phyloP scores from a whole-genome alignment of 2,797 vertebrate genomes.

The Acrossocheilus wenchowensis region DNA sequence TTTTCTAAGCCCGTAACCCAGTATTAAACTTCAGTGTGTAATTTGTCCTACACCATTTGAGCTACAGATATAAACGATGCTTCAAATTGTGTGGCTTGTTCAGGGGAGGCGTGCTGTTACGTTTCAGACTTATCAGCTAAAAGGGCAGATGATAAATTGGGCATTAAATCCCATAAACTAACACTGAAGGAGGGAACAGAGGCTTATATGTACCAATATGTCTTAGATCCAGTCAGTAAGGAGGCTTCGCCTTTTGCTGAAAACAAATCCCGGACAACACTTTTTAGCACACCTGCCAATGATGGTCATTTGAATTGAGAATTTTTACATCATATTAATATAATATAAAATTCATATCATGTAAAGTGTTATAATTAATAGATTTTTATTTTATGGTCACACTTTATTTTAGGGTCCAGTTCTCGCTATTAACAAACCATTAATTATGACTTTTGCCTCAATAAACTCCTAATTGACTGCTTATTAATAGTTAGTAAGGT shows the following conservation, averaged over 20 bases:
- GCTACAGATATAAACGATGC: background rate
- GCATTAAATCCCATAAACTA: background rate
- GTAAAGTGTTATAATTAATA: no score
- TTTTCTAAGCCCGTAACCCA: background rate
- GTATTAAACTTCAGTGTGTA: conserved; percentile 7
- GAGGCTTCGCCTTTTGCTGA: background rate
- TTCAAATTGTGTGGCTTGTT: background rate
- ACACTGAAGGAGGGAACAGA: background rate
- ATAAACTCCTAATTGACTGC: no score
- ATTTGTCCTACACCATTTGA: background rate
- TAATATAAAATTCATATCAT: background rate
- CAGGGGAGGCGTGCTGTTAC: background rate
- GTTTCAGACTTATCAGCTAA: background rate
- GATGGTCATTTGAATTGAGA: background rate
- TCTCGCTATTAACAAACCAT: no score
- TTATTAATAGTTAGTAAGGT: no score
- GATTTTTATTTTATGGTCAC: no score
- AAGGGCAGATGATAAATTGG: background rate
- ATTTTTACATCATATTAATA: background rate
- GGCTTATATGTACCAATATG: background rate
- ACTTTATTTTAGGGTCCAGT: no score
- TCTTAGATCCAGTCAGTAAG: background rate
- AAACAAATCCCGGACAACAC: background rate
- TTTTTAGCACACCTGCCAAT: background rate
- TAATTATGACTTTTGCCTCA: no score